Evolutionary conservation across 2,113 vertebrate species (phyloP), one percentile per base, ranked within the genome.

Genomic region (Colinus virginianus): DNA sequence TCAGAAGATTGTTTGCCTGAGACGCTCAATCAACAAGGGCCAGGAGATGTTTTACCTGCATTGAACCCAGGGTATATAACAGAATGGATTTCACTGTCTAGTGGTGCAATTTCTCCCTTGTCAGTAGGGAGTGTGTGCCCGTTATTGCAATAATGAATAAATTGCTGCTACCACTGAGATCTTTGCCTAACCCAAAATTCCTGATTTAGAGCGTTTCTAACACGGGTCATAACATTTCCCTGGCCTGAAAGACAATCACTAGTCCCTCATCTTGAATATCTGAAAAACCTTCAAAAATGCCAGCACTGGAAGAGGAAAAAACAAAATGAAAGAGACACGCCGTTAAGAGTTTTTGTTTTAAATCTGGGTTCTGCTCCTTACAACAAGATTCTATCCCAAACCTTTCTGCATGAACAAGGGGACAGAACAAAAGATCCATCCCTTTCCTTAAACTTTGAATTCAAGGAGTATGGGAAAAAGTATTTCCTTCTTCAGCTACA

Each of bases 201-300:
- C 40, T 40, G 40, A 40, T 40, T 40, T 40, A 40, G 40, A 40
- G 40, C 11, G 40, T 40, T 40, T 40, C 40, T 40, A 40, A 40
- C 11, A 11, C 11, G 40, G 56, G 42, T 77, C 13, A 4, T 48
- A 84, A 84, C 36, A 74, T 90, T 94, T 83, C 67, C 80, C 46
- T 42, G n/a, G 53, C 43, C 69, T 85, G 40, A 56, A 62, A 91
- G 61, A 64, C 49, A 56, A 51, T 48, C 90, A 40, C 40, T 88
- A 59, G 59, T 80, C 64, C 36, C 72, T 71, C 36, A 90, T 77
- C 70, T 76, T 18, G 19, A 78, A 45, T 87, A 22, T 62, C 72
- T 42, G 49, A 26, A 92, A 87, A 96, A 94, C 17, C 42, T 95
- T 88, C 34, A 74, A 89, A 91, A 92, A 55, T 53, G 49, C 13